These are phyloP conservation scores for Platysternon megacephalum DNA, from an alignment of 2,113 vertebrate species.

Conservation along the genomic window DNA sequence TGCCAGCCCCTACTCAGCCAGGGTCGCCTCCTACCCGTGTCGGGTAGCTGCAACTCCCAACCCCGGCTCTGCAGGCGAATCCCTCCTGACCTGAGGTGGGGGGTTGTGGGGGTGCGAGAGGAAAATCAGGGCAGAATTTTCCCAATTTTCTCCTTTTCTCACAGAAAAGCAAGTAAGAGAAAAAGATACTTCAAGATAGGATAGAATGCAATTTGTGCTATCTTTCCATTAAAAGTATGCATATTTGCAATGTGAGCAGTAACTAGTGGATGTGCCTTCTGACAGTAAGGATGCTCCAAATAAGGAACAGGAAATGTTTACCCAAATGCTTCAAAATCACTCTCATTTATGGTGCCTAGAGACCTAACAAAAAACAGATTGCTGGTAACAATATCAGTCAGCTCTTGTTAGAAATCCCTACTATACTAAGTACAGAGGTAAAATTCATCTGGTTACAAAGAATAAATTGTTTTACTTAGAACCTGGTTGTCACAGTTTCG, in stretches of 20 bases:
- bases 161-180: constrained; percentile 4
- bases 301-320: constrained; percentile 50
- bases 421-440: background rate
- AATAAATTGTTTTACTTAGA: background rate
- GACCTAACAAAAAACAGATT: constrained; percentile 66
- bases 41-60: too few species aligned
- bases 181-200: background rate
- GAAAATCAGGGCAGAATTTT: background rate
- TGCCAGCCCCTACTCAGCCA: too few species aligned
- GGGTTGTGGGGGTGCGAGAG: too few species aligned
- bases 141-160: background rate
- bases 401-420: constrained; percentile 20
- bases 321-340: constrained; percentile 40
- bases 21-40: too few species aligned
- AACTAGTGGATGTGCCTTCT: constrained; percentile 50
- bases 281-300: constrained; percentile 35
- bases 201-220: background rate
- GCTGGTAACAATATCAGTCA: background rate
- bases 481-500: background rate
- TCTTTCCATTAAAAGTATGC: constrained; percentile 7
- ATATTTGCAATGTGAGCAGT: constrained; percentile 9
- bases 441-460: background rate
- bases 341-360: constrained; percentile 60
- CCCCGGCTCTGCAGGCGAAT: too few species aligned
- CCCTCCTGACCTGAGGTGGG: too few species aligned